Evolutionary conservation across 2,888 invertebrate genomes (phyloP), one percentile per base, ranked within the genome.

Genomic region (Nephrotoma flavescens): DNA sequence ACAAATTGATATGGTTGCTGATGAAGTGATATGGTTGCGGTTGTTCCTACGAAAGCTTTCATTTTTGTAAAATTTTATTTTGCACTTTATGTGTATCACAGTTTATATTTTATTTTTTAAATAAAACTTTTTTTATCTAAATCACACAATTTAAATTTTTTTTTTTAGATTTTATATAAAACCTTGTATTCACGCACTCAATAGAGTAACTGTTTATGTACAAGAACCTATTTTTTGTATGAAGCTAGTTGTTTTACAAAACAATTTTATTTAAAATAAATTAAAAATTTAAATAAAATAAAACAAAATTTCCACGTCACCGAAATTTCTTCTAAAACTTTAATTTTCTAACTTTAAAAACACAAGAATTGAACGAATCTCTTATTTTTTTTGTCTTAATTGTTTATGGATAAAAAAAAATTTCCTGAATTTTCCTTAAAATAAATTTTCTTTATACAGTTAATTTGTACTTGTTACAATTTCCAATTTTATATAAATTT

Each of bases 11-110:
- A 84, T 84, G 85, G 85, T 15, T 44, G 44, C 85, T 85, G 85
- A 85, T 85, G 85, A 85, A 85, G 44, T 44, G 85, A 71, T 71
- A 71, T 71, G 71, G 71, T 71, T 31, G 71, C 71, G 71, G 71
- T 71, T 11, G 71, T 71, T 71, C 71, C 71, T 31, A 71, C 71
- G 11, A 71, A 71, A 71, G 71, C 71, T 71, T 71, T 71, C 71
- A 71, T 71, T 71, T 71, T 71, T 19, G 2, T 71, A 31, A 31
- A 71, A 9, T 31, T 9, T 31, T 31, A 31, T 6, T 71, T 71
- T 71, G 71, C 71, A 71, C 71, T 71, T 86, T 6, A 44, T 47
- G 41, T 86, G n/a, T 47, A 45, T 86, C 84, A 84, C 84, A 42
- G 42, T 84, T 42, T 84, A 42, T 42, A 42, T 84, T 42, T 84